Evolutionary conservation across 2,888 invertebrate species (phyloP).

Genomic region (Muscina levida): DNA sequence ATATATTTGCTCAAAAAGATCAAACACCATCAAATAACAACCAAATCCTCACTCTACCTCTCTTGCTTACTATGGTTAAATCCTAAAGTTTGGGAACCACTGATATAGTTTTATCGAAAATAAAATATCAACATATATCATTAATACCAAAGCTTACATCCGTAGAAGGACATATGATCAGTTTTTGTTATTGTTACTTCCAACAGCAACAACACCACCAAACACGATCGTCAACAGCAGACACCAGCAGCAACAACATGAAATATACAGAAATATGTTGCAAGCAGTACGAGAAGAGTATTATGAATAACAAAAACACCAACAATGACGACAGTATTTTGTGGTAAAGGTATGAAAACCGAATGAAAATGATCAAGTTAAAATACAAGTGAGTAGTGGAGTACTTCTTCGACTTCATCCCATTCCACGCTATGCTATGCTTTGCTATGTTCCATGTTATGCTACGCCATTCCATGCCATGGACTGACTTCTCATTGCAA

Average conservation of each 20-base stretch:
- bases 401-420: conserved; percentile 1
- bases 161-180: conserved; percentile 78
- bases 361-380: conserved; percentile 54
- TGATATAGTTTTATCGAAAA: conserved; percentile 45
- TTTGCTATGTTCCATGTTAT: background rate
- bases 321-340: too few species aligned
- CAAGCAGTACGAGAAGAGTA: conserved; percentile 35
- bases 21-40: too few species aligned
- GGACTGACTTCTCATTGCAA: conserved; percentile 46
- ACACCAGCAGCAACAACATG: conserved; percentile 15
- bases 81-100: conserved; percentile 61
- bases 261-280: conserved; percentile 38
- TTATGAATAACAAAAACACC: conserved; percentile 17
- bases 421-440: background rate
- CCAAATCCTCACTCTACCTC: background rate
- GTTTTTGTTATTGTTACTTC: conserved; percentile 61
- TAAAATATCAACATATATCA: conserved; percentile 67
- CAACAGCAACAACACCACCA: background rate
- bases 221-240: background rate
- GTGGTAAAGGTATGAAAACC: conserved; percentile 22
- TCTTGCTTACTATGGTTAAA: background rate
- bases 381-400: conserved; percentile 36
- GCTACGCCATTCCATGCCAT: conserved; percentile 10
- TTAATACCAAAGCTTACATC: conserved; percentile 74
- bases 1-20: too few species aligned